A percentile compares a stretch with the other conserved stretches of the same genome.
Conservation (phyloP, 1,140 invertebrate species). For the Drosophila parvula region DNA sequence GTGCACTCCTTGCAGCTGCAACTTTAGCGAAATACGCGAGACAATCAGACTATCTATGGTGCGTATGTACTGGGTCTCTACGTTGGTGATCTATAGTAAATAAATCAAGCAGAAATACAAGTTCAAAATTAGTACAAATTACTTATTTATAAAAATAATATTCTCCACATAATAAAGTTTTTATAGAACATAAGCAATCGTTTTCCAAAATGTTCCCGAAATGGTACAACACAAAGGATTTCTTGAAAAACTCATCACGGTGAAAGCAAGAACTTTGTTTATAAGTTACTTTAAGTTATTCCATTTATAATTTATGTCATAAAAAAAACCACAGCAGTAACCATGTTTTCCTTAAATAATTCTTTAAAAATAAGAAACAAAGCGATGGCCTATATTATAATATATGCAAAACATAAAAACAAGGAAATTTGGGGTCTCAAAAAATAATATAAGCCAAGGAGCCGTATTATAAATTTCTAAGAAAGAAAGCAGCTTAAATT, state of each 20-base stretch:
- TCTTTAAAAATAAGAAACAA: not conserved
- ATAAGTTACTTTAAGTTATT: not conserved
- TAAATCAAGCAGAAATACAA: not conserved
- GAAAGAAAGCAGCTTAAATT: not conserved
- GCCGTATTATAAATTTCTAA: not conserved
- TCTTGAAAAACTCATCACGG: no score
- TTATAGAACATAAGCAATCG: no score
- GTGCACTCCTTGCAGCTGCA: slow-evolving; percentile 79
- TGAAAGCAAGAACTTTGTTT: no score
- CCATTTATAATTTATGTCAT: not conserved
- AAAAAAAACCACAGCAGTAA: not conserved
- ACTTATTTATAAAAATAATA: no score
- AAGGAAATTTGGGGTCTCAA: no score
- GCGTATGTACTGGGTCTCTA: slow-evolving; percentile 74
- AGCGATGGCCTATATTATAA: no score
- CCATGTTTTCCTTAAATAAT: not conserved
- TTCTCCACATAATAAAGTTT: no score
- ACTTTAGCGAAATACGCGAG: slow-evolving; percentile 79
- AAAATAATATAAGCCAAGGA: not conserved
- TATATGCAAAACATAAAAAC: not conserved
- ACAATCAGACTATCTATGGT: slow-evolving; percentile 81
- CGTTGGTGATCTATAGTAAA: slow-evolving; percentile 59
- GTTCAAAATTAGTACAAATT: not conserved
- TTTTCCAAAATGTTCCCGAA: no score
- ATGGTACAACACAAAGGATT: no score